Conservation (phyloP, 1,140 invertebrate genomes). For the Euwallacea fornicatus region DNA sequence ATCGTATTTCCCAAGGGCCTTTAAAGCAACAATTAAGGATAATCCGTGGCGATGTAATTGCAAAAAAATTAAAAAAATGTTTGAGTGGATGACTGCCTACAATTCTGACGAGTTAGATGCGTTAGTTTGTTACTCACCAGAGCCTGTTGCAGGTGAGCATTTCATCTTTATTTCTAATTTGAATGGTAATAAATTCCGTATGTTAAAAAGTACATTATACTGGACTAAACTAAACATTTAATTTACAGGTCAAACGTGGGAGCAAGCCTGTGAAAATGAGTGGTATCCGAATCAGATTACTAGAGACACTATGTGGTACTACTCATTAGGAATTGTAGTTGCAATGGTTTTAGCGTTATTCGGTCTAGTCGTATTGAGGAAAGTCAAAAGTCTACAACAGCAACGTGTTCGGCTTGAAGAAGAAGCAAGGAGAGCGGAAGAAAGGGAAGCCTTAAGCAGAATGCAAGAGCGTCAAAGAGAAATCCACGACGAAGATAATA, state of each 20-base stretch:
- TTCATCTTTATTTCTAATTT: neutral
- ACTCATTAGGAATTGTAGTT: constrained; percentile 60
- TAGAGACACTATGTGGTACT: constrained; percentile 62
- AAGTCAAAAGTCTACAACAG: constrained; percentile 56
- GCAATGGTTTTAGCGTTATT: constrained; percentile 56
- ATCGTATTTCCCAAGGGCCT: constrained; percentile 64
- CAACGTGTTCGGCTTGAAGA: constrained; percentile 53
- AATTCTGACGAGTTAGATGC: constrained; percentile 58
- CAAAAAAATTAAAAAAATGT: constrained; percentile 60
- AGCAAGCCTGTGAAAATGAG: constrained; percentile 61
- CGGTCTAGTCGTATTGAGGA: constrained; percentile 57
- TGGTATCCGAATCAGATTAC: constrained; percentile 57
- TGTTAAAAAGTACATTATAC: neutral
- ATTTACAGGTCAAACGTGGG: constrained; percentile 62
- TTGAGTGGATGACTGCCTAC: constrained; percentile 60
- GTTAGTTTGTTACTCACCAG: constrained; percentile 64
- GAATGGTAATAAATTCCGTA: neutral
- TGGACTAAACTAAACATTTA: neutral
- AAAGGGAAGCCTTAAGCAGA: constrained; percentile 58
- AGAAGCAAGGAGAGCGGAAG: constrained; percentile 47
- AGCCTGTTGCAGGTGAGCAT: constrained; percentile 53
- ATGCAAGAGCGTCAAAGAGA: constrained; percentile 65
- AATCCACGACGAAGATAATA: constrained; percentile 50
- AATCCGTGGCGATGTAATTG: constrained; percentile 78
- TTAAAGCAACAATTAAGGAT: constrained; percentile 58